Percentiles rank a stretch among this genome's conserved stretches.
Evolutionary conservation across 2,797 vertebrate genomes (phyloP).

Genomic region (Chelon labrosus): DNA sequence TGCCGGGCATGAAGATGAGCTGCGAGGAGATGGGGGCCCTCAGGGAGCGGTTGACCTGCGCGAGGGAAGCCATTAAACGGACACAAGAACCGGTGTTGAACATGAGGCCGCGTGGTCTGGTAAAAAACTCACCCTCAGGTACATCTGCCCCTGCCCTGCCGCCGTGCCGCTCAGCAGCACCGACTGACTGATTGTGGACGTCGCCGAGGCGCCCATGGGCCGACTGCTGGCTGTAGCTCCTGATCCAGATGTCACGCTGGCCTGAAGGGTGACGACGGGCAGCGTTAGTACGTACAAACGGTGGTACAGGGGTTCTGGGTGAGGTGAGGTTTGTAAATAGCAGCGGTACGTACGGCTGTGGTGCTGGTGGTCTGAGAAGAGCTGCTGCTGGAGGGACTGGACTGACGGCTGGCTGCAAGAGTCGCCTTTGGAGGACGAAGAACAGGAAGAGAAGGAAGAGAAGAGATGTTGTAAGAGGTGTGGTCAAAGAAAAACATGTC

Average conservation of each 20-base stretch:
- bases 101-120: no score
- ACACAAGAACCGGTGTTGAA: background rate
- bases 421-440: constrained; percentile 85
- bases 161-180: constrained; percentile 93
- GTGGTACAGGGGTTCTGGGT: no score
- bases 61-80: background rate
- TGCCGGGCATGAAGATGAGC: constrained; percentile 97
- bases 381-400: constrained; percentile 92
- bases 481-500: constrained; percentile 7
- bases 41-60: constrained; percentile 86
- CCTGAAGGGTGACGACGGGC: constrained; percentile 52
- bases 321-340: no score
- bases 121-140: constrained; percentile 91
- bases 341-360: constrained; percentile 69
- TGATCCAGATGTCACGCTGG: constrained; percentile 79
- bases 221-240: constrained; percentile 79
- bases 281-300: background rate
- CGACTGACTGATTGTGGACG: constrained; percentile 93
- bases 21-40: constrained; percentile 93
- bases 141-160: constrained; percentile 95
- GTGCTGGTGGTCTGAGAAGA: constrained; percentile 89
- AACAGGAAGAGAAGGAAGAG: background rate
- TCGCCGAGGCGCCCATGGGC: constrained; percentile 84
- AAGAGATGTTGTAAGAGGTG: background rate
- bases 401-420: constrained; percentile 94